phyloP scores from a whole-genome alignment of 2,797 vertebrate genomes.

The Potorous gilbertii region DNA sequence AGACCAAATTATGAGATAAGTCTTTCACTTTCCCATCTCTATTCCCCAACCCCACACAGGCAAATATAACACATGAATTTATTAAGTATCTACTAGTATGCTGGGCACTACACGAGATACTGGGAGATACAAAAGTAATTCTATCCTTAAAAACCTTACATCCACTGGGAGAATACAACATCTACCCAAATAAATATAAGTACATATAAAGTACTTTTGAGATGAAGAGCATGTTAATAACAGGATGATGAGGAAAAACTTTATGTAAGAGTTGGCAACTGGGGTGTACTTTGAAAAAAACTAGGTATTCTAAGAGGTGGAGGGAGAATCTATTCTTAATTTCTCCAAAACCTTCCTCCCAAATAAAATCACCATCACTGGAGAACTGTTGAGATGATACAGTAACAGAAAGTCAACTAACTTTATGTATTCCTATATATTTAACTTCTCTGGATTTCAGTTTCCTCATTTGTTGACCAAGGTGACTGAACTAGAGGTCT shows the following conservation, averaged over 20 bases:
- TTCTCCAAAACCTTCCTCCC: neutral
- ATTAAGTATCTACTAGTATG: neutral
- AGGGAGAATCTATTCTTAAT: neutral
- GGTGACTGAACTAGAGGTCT: neutral
- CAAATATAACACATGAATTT: neutral
- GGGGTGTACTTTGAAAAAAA: neutral
- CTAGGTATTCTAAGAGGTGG: neutral
- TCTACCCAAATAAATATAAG: neutral
- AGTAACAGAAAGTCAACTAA: neutral
- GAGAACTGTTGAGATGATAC: neutral
- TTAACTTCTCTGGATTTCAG: neutral
- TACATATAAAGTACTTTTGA: neutral
- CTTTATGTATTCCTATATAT: neutral
- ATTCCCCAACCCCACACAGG: neutral
- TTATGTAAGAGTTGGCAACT: neutral
- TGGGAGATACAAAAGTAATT: neutral
- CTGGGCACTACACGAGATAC: neutral
- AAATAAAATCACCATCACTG: neutral
- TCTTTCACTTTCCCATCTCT: neutral
- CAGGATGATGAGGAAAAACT: neutral
- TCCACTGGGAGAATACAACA: neutral
- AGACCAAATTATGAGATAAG: neutral
- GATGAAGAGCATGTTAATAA: neutral
- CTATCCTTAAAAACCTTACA: neutral
- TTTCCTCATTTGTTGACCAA: neutral